Evolutionary conservation across 1,140 invertebrate genomes (phyloP), one percentile per base, ranked within the genome.

Genomic region (Eciton burchellii): DNA sequence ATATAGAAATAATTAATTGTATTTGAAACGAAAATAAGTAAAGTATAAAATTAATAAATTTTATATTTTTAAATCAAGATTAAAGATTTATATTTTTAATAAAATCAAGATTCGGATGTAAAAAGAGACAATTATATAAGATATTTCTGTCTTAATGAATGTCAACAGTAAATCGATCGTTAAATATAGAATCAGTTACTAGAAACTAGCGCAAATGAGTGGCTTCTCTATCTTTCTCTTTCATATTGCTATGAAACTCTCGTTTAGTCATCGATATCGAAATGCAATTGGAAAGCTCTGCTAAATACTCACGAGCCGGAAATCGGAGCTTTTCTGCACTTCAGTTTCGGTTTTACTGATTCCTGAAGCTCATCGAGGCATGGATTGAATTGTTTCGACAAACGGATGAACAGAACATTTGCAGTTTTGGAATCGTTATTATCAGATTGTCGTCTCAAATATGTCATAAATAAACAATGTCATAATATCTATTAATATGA

Each of bases 131-230:
- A n/a, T n/a, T n/a, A n/a, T n/a, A n/a, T n/a, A n/a, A n/a, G n/a
- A n/a, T n/a, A n/a, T n/a, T n/a, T n/a, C n/a, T n/a, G n/a, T n/a
- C 68, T 79, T 56, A 43, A 57, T 29, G 49, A 26, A n/a, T 49
- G 49, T 12, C 49, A 29, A 29, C 35, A 56, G 62, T 35, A 63
- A 63, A 74, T 24, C 72, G 86, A 70, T 88, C 84, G 86, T 90
- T 89, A 88, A 87, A 89, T 86, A 84, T 90, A 86, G 84, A 88
- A 91, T 89, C 89, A 85, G 84, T 90, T 85, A 88, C 87, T 63
- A 66, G 63, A 70, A 68, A 41, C 60, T 45, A 52, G 41, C 14
- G 19, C 41, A 65, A 81, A 77, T 57, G 63, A 49, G 62, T 52
- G 72, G 65, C 52, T 79, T 70, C 63, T 77, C 63, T 21, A 35